Percentiles rank a stretch among this genome's conserved stretches.
Evolutionary conservation across 2,113 vertebrate species (phyloP).

Genomic region (Cnemophilus loriae): DNA sequence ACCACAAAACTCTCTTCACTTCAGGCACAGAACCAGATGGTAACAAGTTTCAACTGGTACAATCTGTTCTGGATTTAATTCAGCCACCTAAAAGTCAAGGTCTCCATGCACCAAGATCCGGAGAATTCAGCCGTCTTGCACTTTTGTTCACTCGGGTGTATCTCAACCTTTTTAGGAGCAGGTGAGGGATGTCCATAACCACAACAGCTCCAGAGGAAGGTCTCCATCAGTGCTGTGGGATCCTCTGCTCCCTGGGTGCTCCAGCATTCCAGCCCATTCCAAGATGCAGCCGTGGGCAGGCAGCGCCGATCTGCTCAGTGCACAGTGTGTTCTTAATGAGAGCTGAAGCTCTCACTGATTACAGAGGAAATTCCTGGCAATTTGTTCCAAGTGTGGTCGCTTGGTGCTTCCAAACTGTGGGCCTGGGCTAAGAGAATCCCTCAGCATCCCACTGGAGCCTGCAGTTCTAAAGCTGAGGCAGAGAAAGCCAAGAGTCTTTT

Average conservation of each 20-base stretch:
- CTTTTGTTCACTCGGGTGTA: not conserved
- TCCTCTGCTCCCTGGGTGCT: not conserved
- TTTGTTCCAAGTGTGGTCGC: not conserved
- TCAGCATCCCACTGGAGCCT: not conserved
- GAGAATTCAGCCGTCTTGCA: not conserved
- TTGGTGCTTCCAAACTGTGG: not conserved
- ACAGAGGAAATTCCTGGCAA: not conserved
- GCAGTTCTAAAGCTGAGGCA: not conserved
- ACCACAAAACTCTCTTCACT: conserved; percentile 51
- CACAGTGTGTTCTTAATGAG: not conserved
- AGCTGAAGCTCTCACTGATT: not conserved
- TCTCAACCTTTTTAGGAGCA: accelerated
- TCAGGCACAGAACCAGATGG: conserved; percentile 29
- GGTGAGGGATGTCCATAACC: not conserved
- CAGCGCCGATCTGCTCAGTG: accelerated
- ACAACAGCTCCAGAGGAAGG: not conserved
- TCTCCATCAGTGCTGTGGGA: not conserved
- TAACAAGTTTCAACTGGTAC: conserved; percentile 12
- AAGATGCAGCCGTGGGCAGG: not conserved
- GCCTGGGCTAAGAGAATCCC: not conserved
- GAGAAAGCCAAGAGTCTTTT: not conserved
- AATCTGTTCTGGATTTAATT: not conserved
- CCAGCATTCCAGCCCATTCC: not conserved
- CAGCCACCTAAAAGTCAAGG: not conserved
- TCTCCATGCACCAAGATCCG: not conserved